These are phyloP conservation scores for Trachelus stipa DNA, from an alignment of 2,888 invertebrate genomes.

Conservation along the genomic window DNA sequence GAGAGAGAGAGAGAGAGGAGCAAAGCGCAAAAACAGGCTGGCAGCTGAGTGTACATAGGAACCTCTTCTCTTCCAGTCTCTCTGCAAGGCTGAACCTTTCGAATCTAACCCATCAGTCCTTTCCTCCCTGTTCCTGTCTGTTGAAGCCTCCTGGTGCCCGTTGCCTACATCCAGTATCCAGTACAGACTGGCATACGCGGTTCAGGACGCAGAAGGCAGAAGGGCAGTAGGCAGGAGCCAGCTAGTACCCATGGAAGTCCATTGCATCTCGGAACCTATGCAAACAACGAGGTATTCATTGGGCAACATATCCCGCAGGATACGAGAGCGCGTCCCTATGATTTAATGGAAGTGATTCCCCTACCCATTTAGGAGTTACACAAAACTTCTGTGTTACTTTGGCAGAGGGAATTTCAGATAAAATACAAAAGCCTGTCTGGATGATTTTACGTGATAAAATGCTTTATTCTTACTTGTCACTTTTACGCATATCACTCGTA, in stretches of 20 bases:
- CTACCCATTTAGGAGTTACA: conserved; percentile 3
- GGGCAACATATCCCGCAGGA: conserved; percentile 40
- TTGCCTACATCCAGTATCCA: not conserved
- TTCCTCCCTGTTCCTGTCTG: conserved; percentile 29
- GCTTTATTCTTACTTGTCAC: not conserved
- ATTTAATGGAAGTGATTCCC: conserved; percentile 45
- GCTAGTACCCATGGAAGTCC: conserved; percentile 4
- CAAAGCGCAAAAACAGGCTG: conserved; percentile 12
- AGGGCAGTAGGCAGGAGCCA: not conserved
- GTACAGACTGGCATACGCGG: not conserved
- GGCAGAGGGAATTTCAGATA: not conserved
- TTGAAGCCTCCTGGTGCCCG: conserved; percentile 20
- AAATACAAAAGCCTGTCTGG: not conserved
- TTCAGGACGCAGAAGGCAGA: not conserved
- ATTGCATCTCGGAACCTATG: conserved; percentile 25
- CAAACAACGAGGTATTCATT: conserved; percentile 49
- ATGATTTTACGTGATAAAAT: not conserved
- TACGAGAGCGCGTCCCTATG: conserved; percentile 35
- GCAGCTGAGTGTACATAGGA: conserved; percentile 14
- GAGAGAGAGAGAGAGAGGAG: conserved; percentile 18
- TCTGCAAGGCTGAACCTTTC: conserved; percentile 39
- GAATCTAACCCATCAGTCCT: conserved; percentile 45
- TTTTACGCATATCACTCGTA: not conserved
- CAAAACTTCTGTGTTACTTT: not conserved
- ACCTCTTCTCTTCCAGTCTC: conserved; percentile 18